Evolutionary conservation across 2,113 vertebrate genomes (phyloP).

Genomic region (Tapirus terrestris): DNA sequence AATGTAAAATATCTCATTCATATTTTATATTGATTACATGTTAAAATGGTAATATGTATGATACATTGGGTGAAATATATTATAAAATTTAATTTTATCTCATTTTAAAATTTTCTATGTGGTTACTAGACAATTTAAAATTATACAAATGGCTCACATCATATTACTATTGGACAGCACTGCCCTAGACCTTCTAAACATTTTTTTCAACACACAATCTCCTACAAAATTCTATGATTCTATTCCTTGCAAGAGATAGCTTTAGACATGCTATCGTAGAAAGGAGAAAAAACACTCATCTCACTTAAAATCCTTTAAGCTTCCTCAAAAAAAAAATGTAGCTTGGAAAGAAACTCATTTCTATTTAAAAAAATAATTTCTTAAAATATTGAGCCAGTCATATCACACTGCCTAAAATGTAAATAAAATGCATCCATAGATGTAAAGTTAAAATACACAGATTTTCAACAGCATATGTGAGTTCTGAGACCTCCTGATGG

Average conservation of each 20-base stretch:
- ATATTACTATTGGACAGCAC: not conserved
- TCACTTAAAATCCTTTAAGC: not conserved
- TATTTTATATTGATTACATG: not conserved
- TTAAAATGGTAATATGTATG: not conserved
- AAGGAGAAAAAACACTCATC: not conserved
- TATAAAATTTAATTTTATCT: not conserved
- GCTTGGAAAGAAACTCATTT: not conserved
- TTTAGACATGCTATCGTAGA: not conserved
- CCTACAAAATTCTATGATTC: not conserved
- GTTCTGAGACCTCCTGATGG: slow-evolving; percentile 26
- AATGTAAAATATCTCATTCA: not conserved
- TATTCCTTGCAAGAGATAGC: not conserved
- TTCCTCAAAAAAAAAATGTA: not conserved
- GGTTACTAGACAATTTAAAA: not conserved
- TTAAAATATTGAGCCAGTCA: not conserved
- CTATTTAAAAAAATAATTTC: not conserved
- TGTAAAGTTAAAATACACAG: slow-evolving; percentile 9
- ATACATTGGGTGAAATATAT: not conserved
- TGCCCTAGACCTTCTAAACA: not conserved
- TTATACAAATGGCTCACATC: not conserved
- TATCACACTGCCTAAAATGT: not conserved
- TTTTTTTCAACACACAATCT: not conserved
- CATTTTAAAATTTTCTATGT: not conserved
- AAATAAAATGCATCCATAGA: not conserved
- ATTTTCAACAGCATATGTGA: slow-evolving; percentile 26